phyloP scores from a whole-genome alignment of 2,888 invertebrate genomes.

The Chaetogeoica ovagalla region DNA sequence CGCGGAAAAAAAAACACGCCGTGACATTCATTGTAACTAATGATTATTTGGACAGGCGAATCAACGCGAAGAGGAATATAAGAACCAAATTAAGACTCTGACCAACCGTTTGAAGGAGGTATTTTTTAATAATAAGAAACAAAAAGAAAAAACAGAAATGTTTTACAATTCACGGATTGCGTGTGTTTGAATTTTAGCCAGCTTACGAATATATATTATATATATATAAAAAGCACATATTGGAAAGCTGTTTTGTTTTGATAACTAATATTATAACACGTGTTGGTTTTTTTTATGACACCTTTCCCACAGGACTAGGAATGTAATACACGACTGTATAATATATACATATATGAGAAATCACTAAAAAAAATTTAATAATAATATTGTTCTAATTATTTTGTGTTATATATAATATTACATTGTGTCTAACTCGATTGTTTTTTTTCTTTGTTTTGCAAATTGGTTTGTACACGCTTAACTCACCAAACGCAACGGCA shows the following conservation, averaged over 20 bases:
- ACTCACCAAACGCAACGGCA: slow-evolving; percentile 57
- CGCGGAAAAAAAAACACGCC: neutral
- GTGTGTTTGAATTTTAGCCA: slow-evolving; percentile 42
- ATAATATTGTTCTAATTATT: slow-evolving; percentile 26
- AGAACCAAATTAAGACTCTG: slow-evolving; percentile 99
- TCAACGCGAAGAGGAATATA: slow-evolving; percentile 99
- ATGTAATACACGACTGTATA: neutral
- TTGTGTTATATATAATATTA: slow-evolving; percentile 28
- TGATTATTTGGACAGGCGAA: slow-evolving; percentile 75
- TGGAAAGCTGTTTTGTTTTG: slow-evolving; percentile 16
- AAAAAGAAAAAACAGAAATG: slow-evolving; percentile 60
- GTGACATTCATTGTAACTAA: slow-evolving; percentile 17
- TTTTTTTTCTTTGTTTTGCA: slow-evolving; percentile 56
- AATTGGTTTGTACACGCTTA: slow-evolving; percentile 57
- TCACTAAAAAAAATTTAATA: slow-evolving; percentile 59
- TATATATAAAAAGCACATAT: neutral
- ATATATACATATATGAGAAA: neutral
- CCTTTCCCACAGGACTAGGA: neutral
- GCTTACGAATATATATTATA: slow-evolving; percentile 1
- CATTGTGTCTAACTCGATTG: slow-evolving; percentile 50
- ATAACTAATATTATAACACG: slow-evolving; percentile 19
- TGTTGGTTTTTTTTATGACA: neutral
- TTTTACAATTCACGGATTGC: slow-evolving; percentile 37
- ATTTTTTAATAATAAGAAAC: slow-evolving; percentile 64
- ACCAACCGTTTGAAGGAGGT: slow-evolving; percentile 99